Conservation (phyloP, 2,113 vertebrate genomes). For the Myiagra hebetior region DNA sequence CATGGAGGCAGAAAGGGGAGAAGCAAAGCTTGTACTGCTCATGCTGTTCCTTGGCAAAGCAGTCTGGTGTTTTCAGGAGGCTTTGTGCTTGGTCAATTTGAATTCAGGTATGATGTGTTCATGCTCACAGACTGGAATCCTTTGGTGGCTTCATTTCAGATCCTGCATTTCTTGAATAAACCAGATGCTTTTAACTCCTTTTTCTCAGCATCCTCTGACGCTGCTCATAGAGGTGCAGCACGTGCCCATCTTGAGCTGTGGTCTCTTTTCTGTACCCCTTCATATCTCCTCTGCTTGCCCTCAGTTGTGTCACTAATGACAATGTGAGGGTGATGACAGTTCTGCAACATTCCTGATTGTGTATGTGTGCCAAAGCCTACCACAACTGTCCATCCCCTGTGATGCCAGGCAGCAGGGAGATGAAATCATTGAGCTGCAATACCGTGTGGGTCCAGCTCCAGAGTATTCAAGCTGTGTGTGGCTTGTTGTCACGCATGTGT, state of each 20-base stretch:
- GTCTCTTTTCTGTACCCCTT: background rate
- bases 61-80: background rate
- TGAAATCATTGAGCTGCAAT: background rate
- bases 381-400: background rate
- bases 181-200: too few species aligned
- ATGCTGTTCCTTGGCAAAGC: background rate
- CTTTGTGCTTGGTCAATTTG: background rate
- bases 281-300: background rate
- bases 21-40: background rate
- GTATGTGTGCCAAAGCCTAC: background rate
- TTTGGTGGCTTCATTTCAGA: background rate
- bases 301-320: background rate
- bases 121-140: background rate
- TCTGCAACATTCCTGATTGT: background rate
- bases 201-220: background rate
- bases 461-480: background rate
- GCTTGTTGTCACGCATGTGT: background rate
- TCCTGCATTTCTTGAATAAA: background rate
- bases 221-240: background rate
- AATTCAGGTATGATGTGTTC: background rate
- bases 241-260: accelerated
- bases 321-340: background rate
- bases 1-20: background rate
- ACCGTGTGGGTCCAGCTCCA: background rate
- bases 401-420: constrained; percentile 2